phyloP scores from a whole-genome alignment of 2,797 vertebrate species.

The Chelmon rostratus region DNA sequence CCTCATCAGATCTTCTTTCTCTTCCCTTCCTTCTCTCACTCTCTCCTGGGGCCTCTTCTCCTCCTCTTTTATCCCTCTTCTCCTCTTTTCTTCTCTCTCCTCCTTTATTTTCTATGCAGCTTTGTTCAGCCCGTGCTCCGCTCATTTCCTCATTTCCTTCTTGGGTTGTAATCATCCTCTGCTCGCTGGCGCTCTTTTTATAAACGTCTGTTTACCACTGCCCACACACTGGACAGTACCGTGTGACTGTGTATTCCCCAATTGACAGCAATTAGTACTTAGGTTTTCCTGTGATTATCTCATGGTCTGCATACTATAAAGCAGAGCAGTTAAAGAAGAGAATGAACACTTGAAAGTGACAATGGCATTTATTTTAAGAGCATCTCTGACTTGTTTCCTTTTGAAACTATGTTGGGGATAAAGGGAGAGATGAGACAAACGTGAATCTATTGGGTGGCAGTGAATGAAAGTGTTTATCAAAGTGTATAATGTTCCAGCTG shows the following conservation, averaged over 20 bases:
- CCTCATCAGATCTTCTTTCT: slow-evolving; percentile 72
- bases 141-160: slow-evolving; percentile 68
- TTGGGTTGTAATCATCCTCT: slow-evolving; percentile 61
- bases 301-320: slow-evolving; percentile 8
- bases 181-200: slow-evolving; percentile 42
- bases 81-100: slow-evolving; percentile 45
- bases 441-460: not conserved
- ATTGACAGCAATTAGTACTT: slow-evolving; percentile 47
- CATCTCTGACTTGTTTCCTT: not conserved
- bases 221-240: slow-evolving; percentile 21
- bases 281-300: slow-evolving; percentile 40
- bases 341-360: slow-evolving; percentile 31
- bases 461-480: not conserved
- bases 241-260: slow-evolving; percentile 18
- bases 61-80: slow-evolving; percentile 53
- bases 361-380: slow-evolving; percentile 21
- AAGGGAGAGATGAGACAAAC: not conserved
- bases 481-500: too few species aligned
- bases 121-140: slow-evolving; percentile 69
- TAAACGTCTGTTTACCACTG: slow-evolving; percentile 47
- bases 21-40: slow-evolving; percentile 52
- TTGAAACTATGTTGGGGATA: not conserved
- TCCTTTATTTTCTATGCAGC: slow-evolving; percentile 56
- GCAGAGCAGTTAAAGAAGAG: slow-evolving; percentile 18
- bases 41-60: slow-evolving; percentile 56